These are phyloP conservation scores for Mionectes macconnelli DNA, from an alignment of 2,113 vertebrate genomes.

Conservation along the genomic window DNA sequence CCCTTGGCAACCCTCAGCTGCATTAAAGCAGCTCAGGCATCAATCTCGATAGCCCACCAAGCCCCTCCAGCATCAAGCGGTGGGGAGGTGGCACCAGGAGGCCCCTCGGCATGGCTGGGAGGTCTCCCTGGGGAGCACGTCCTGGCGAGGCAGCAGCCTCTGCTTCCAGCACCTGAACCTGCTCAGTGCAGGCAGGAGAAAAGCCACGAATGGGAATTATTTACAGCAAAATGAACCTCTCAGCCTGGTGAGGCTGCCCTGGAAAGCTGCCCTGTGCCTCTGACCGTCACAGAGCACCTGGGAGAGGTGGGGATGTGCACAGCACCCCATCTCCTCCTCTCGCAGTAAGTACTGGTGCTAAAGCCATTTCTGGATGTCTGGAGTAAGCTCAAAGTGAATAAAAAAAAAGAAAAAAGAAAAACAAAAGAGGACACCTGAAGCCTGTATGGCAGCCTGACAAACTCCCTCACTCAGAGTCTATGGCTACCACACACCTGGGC, in stretches of 20 bases:
- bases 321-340: not conserved
- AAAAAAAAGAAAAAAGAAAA: not conserved
- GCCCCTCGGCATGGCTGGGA: not conserved
- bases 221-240: not conserved
- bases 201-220: not conserved
- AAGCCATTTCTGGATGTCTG: not conserved
- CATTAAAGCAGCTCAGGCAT: rapidly evolving
- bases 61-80: not conserved
- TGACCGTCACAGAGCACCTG: rapidly evolving
- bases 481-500: not conserved
- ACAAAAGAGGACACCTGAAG: not conserved
- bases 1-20: not conserved
- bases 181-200: not conserved
- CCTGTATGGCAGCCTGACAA: not conserved
- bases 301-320: not conserved
- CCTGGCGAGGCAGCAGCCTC: rapidly evolving
- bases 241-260: not conserved
- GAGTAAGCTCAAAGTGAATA: not conserved
- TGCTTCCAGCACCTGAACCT: not conserved
- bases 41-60: not conserved
- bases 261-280: not conserved
- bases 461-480: not conserved
- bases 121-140: not conserved
- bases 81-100: not conserved
- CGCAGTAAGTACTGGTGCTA: not conserved